Base-by-base conservation (phyloP, 2,888 invertebrate genomes). In the Lasius platythorax region DNA sequence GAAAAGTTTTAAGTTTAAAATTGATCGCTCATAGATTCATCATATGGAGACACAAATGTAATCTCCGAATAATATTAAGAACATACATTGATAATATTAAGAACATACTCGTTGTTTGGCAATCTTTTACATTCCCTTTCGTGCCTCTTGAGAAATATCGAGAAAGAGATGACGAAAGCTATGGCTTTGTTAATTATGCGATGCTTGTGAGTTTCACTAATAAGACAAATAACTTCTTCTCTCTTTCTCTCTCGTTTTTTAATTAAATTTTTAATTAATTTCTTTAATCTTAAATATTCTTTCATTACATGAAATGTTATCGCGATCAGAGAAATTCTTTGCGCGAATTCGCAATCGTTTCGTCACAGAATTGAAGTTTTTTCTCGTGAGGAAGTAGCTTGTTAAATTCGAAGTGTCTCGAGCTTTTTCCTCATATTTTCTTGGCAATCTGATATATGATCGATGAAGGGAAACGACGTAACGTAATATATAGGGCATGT, bases 251-350 rank as follows among this genome's bases (percentile, higher is more conserved):
- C 2, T 23, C 12, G 12, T 2, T 18, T 28, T 67, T 67, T 78
- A 78, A 78, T 78, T 78, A 78, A 67, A 67, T 78, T 67, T 67
- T 5, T n/a, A 78, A 78, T 67, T 78, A 43, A 78, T 78, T 78
- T 56, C n/a, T 67, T 30, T 15, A 53, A 56, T 67, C 0, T 3
- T n/a, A 30, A n/a, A 15, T n/a, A 30, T 67, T 56, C 40, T 67
- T 4, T n/a, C 67, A n/a, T 67, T 67, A 67, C 40, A 40, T 23
- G 56, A 78, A 23, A 67, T 56, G 56, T 66, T 53, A 28, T 46
- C 23, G 53, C 37, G 56, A 67, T 37, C 15, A n/a, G 28, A 56
- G n/a, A 78, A 28, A 40, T 78, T 40, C 3, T 53, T 56, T 37
- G 23, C 8, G 18, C 37, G 28, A 50, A 50, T 64, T 64, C 18